A percentile compares a stretch with the other conserved stretches of the same genome.
These are phyloP conservation scores for Thecocarcelia acutangulata DNA, from an alignment of 2,888 invertebrate species.

Conservation along the genomic window DNA sequence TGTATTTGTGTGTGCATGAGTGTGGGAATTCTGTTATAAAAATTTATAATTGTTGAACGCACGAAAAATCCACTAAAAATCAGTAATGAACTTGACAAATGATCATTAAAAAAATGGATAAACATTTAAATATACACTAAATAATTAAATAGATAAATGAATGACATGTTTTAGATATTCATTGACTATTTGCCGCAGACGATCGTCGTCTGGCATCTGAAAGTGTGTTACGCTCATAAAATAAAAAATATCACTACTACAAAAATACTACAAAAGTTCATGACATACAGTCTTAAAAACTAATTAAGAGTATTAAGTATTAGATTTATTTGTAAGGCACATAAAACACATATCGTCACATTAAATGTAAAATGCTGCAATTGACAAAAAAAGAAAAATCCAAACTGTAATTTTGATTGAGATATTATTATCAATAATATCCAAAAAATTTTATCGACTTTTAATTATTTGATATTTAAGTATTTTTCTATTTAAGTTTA, in stretches of 20 bases:
- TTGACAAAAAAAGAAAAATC: too few species aligned
- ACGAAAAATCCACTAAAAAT: constrained; percentile 64
- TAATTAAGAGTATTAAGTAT: constrained; percentile 44
- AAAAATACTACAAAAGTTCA: not conserved
- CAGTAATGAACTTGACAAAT: constrained; percentile 11
- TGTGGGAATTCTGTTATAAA: constrained; percentile 48
- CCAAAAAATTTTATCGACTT: too few species aligned
- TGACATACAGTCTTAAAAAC: constrained; percentile 43
- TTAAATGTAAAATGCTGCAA: too few species aligned
- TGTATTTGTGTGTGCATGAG: too few species aligned
- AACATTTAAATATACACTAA: constrained; percentile 6
- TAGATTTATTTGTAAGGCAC: constrained; percentile 46
- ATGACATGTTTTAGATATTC: constrained; percentile 35
- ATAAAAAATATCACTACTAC: not conserved
- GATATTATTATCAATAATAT: too few species aligned
- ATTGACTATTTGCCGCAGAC: constrained; percentile 11
- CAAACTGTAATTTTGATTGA: too few species aligned
- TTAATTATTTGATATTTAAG: too few species aligned
- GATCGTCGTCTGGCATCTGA: constrained; percentile 4
- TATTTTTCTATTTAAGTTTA: too few species aligned
- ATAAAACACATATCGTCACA: too few species aligned
- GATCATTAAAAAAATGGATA: not conserved
- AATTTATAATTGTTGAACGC: constrained; percentile 52
- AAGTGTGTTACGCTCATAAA: constrained; percentile 18
- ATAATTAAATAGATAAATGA: constrained; percentile 30